phyloP scores from a whole-genome alignment of 2,888 invertebrate genomes.

The Drosophila antonietae region DNA sequence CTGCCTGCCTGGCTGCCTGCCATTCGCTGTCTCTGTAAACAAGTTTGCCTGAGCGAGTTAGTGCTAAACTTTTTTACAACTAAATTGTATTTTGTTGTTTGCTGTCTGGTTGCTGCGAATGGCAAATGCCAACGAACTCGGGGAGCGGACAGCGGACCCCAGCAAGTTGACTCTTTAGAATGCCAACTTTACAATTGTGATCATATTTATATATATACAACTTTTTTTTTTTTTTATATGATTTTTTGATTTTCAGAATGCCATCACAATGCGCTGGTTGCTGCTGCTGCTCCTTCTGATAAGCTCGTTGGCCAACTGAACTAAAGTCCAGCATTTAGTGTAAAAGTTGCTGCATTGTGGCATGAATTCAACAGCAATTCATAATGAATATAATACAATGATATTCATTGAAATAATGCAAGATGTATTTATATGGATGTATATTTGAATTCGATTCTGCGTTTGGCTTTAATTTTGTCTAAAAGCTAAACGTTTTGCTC shows the following conservation, averaged over 20 bases:
- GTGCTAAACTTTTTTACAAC: slow-evolving; percentile 61
- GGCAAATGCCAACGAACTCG: slow-evolving; percentile 60
- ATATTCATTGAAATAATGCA: background rate
- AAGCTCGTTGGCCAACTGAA: slow-evolving; percentile 15
- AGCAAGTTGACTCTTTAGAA: slow-evolving; percentile 15
- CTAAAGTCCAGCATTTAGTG: slow-evolving; percentile 13
- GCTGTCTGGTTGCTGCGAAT: slow-evolving; percentile 46
- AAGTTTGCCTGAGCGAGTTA: slow-evolving; percentile 53
- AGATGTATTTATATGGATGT: no score
- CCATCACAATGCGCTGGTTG: slow-evolving; percentile 35
- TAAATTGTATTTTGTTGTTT: slow-evolving; percentile 60
- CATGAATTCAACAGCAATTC: slow-evolving; percentile 49
- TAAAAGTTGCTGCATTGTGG: slow-evolving; percentile 52
- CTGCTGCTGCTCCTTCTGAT: slow-evolving; percentile 38
- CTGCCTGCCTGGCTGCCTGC: background rate
- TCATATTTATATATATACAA: slow-evolving; percentile 23
- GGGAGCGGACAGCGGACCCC: background rate
- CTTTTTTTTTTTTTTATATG: slow-evolving; percentile 8
- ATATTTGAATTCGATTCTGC: background rate
- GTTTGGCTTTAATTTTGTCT: slow-evolving; percentile 28
- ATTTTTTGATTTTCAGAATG: slow-evolving; percentile 35
- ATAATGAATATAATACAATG: slow-evolving; percentile 1
- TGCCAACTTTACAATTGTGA: slow-evolving; percentile 39
- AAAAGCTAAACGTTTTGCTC: slow-evolving; percentile 27
- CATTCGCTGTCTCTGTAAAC: slow-evolving; percentile 49